phyloP scores from a whole-genome alignment of 2,113 vertebrate species.

The Phyllopteryx taeniolatus region DNA sequence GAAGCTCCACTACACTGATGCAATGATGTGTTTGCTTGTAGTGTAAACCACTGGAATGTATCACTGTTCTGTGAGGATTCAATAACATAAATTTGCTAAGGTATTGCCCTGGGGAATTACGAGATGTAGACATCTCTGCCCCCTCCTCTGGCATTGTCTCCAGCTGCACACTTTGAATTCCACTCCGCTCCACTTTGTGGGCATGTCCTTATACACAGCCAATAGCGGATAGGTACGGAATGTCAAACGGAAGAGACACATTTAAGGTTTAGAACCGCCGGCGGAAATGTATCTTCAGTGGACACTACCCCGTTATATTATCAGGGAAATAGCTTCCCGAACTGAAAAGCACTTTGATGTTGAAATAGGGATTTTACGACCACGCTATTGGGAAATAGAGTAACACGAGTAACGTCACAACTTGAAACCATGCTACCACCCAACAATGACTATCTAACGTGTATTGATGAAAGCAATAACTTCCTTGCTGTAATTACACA shows the following conservation, averaged over 20 bases:
- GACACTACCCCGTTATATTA: background rate
- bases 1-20: no score
- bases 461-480: background rate
- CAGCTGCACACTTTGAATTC: background rate
- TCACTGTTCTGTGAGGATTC: background rate
- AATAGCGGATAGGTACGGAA: background rate
- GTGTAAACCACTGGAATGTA: background rate
- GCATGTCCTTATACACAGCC: background rate
- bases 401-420: background rate
- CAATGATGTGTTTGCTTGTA: no score
- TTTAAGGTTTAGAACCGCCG: background rate
- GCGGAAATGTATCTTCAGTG: background rate
- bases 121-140: background rate
- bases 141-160: background rate
- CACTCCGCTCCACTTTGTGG: no score
- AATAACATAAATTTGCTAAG: background rate
- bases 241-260: background rate
- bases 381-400: no score
- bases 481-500: slow-evolving; percentile 1
- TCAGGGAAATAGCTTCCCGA: background rate
- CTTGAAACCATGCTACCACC: background rate
- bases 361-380: no score
- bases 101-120: background rate
- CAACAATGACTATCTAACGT: background rate
- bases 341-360: background rate